Evolutionary conservation across 2,113 vertebrate species (phyloP), one percentile per base, ranked within the genome.

Genomic region (Vulpes vulpes): DNA sequence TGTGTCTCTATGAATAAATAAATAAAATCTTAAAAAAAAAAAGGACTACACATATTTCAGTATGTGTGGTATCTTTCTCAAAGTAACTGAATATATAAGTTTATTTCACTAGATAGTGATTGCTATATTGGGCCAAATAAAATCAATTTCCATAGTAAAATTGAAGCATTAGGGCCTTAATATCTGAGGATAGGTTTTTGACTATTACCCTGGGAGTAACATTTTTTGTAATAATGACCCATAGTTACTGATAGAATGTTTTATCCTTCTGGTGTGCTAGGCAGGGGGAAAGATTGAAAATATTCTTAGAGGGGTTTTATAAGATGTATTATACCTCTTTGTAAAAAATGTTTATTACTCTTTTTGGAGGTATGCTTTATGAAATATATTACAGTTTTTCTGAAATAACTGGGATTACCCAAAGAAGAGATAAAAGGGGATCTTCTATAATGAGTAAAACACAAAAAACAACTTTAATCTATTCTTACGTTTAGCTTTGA

Each of bases 381-480:
- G 71, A 79, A 92, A 79, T 95, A 8, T 94, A 23, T 53, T 76
- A n/a, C 49, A 78, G 60, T 17, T 85, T 49, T 95, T 67, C 81
- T 91, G 23, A 94, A 79, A 87, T 87, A 92, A 69, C 25, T 51
- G 74, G 30, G 19, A 23, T 57, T 90, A 89, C 59, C 51, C 87
- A 74, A 95, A 64, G 67, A 89, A 90, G 59, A 27, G 1, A 2
- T 51, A 20, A n/a, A 74, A 86, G 20, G 43, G 53, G 76, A 51
- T 81, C 55, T 22, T 6, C 17, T 89, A 19, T 43, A 92, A 32
- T 78, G 6, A 87, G 22, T 51, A 74, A 92, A 83, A 19, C 22
- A 87, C 20, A 84, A 73, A 92, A 92, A 81, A 60, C 20, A 96
- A 32, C 64, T 90, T 84, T 22, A 94, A 55, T 80, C 5, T 94